A percentile compares a stretch with the other conserved stretches of the same genome.
Conservation (phyloP, 2,113 vertebrate genomes). For the Cichladusa arquata region DNA sequence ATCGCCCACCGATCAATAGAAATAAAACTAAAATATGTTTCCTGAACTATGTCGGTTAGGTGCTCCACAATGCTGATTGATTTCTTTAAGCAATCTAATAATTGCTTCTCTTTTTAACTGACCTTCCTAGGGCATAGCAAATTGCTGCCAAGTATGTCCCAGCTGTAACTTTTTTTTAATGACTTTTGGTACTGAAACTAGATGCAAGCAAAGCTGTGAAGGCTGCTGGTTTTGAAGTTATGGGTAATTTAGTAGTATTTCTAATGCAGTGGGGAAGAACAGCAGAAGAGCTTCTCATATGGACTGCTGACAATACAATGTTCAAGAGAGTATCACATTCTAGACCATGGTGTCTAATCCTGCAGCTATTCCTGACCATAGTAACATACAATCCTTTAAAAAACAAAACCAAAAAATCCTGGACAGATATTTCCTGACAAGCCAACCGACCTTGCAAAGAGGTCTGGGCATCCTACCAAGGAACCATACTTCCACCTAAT, state of each 20-base stretch:
- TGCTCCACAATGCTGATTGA: background rate
- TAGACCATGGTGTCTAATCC: background rate
- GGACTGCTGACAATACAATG: background rate
- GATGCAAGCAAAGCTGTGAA: background rate
- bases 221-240: background rate
- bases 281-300: background rate
- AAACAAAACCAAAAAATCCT: background rate
- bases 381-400: background rate
- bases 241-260: background rate
- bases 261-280: background rate
- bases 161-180: background rate
- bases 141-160: background rate
- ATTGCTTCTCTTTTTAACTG: background rate
- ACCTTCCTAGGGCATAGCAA: background rate
- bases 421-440: background rate
- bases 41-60: background rate
- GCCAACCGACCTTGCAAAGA: background rate
- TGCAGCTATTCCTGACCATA: background rate
- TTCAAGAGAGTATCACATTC: background rate
- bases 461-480: background rate
- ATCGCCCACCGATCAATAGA: background rate
- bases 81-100: conserved; percentile 19
- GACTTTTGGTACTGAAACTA: background rate
- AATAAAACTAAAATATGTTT: conserved; percentile 5
- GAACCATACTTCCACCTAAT: background rate